Evolutionary conservation across 2,113 vertebrate species (phyloP).

Genomic region (Callionymus lyra): DNA sequence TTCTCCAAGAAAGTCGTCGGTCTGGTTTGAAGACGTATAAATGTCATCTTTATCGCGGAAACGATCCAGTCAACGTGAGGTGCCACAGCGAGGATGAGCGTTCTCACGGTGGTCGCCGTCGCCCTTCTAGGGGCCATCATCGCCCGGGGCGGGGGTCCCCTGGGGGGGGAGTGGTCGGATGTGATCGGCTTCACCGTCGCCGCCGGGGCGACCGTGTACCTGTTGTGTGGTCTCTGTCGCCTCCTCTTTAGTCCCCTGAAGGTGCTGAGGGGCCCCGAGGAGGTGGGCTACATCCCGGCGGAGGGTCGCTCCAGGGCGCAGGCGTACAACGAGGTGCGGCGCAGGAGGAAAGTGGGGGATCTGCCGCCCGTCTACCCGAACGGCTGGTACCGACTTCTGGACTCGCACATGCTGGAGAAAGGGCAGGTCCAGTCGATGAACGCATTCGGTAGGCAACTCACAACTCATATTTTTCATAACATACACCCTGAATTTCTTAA

Average conservation of each 20-base stretch:
- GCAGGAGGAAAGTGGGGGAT: conserved; percentile 62
- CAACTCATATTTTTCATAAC: not conserved
- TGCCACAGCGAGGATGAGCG: not conserved
- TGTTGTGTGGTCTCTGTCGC: conserved; percentile 44
- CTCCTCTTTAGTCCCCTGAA: conserved; percentile 60
- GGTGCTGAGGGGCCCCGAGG: conserved; percentile 54
- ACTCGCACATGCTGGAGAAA: conserved; percentile 60
- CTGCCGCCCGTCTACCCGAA: conserved; percentile 74
- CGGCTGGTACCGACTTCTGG: conserved; percentile 74
- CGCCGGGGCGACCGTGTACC: conserved; percentile 31
- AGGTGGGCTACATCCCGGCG: conserved; percentile 66
- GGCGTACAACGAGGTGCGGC: conserved; percentile 62
- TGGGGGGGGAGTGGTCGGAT: conserved; percentile 28
- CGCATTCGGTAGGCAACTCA: conserved; percentile 63
- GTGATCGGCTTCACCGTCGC: conserved; percentile 29
- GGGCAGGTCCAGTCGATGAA: conserved; percentile 59
- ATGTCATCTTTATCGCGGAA: not conserved
- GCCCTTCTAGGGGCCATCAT: conserved; percentile 35
- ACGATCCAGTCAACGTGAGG: not conserved
- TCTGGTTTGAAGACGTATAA: not conserved
- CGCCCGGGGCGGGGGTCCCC: conserved; percentile 20
- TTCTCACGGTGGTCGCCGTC: conserved; percentile 18
- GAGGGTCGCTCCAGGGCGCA: conserved; percentile 57
- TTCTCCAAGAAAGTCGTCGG: too few species aligned
- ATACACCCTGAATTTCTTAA: not conserved